A percentile compares a stretch with the other conserved stretches of the same genome.
These are phyloP conservation scores for Pelodiscus sinensis DNA, from an alignment of 2,113 vertebrate genomes.

Conservation along the genomic window DNA sequence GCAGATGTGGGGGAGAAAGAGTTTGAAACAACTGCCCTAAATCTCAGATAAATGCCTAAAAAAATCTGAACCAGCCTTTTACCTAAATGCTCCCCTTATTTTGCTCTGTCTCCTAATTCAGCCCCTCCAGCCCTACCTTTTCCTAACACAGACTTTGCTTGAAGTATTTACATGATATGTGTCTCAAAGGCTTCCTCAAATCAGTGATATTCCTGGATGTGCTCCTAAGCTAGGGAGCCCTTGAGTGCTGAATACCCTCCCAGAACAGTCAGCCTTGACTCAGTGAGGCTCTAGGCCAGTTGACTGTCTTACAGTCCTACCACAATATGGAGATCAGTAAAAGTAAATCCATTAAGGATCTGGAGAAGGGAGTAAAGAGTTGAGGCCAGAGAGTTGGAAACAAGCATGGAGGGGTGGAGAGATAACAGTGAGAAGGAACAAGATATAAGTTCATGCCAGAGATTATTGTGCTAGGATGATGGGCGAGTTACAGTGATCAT, in stretches of 20 bases:
- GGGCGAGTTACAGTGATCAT: background rate
- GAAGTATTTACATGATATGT: background rate
- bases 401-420: background rate
- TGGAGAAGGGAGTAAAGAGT: conserved; percentile 4
- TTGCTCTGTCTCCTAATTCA: background rate
- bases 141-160: background rate
- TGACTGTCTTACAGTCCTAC: background rate
- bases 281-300: background rate
- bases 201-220: background rate
- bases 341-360: background rate
- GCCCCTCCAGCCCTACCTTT: background rate
- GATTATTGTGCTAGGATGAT: background rate
- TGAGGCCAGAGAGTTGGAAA: background rate
- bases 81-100: background rate
- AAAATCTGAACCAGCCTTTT: background rate
- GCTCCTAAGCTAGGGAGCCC: background rate
- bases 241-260: background rate
- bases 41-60: background rate
- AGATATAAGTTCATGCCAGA: background rate
- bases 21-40: background rate
- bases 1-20: background rate
- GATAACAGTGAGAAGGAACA: background rate
- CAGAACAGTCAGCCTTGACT: background rate
- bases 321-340: background rate
- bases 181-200: background rate